Evolutionary conservation across 1,140 invertebrate species (phyloP).

Genomic region (roundworm (Caenorhabditis elegans)): DNA sequence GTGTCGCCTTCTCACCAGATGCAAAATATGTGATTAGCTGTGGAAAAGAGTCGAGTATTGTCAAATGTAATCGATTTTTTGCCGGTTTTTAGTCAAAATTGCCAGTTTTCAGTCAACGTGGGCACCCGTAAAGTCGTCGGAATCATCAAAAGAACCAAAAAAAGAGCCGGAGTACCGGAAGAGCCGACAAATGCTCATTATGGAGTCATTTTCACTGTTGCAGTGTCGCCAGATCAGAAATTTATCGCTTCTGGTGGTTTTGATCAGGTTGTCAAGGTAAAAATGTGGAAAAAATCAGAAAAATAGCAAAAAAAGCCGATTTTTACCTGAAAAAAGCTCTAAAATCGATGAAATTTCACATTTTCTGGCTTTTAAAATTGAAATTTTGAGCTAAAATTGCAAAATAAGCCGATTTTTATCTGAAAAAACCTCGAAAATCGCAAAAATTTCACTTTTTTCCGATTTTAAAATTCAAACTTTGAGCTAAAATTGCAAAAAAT

Average conservation of each 20-base stretch:
- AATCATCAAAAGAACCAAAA: constrained; percentile 44
- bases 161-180: constrained; percentile 25
- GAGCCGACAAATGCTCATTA: constrained; percentile 25
- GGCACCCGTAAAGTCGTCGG: constrained; percentile 27
- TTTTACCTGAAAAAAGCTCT: too few species aligned
- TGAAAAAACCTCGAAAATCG: too few species aligned
- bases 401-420: too few species aligned
- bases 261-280: constrained; percentile 42
- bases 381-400: too few species aligned
- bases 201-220: constrained; percentile 41
- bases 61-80: constrained; percentile 36
- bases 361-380: too few species aligned
- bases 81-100: constrained; percentile 6
- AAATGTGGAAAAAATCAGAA: neutral
- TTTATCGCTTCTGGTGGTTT: constrained; percentile 45
- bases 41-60: constrained; percentile 49
- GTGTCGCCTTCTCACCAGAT: constrained; percentile 42
- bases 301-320: too few species aligned
- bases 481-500: too few species aligned
- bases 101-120: constrained; percentile 28
- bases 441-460: too few species aligned
- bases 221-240: constrained; percentile 42
- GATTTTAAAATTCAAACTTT: too few species aligned
- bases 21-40: constrained; percentile 42
- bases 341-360: too few species aligned